Base-by-base conservation (phyloP, 2,888 invertebrate genomes). In the Noctua janthina region DNA sequence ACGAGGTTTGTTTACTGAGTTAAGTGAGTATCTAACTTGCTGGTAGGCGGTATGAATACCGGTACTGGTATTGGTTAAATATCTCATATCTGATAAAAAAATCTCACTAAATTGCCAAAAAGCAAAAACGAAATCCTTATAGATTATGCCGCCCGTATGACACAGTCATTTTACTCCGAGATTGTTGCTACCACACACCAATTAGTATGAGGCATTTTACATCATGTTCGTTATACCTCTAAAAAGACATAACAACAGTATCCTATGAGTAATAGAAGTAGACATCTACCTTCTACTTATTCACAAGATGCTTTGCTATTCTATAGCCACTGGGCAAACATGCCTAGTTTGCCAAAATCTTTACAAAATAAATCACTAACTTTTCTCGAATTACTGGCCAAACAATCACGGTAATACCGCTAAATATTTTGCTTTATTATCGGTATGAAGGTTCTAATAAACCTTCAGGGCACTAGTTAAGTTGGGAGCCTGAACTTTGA, bases 401-500 rank as follows among this genome's bases (percentile, higher is more conserved):
- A 15, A 51, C 2, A 39, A 76, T 23, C 13, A 23, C 46, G 46
- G 10, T 67, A 54, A 43, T 43, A 66, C 0, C 6, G 20, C 51
- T 46, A n/a, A 68, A 51, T 82, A 68, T 67, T 68, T 69, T 0
- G 3, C 23, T 54, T 23, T 23, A 59, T 72, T 72, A 56, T 84
- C 85, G 29, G 39, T 20, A n/a, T 79, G n/a, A 13, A 54, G 59
- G 54, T 43, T 49, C 77, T 78, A 85, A 73, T 72, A 80, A 49
- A 85, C 73, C 54, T 72, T 35, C 49, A 84, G 23, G 67, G 67
- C 11, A 80, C 29, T 85, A 56, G 69, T 85, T 85, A 7, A 62
- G 46, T 80, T 56, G 39, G 29, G 13, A 73, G 46, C 66, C 59
- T 75, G 56, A 82, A 87, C 51, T 84, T 81, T 74, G n/a, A 79